Evolutionary conservation across 2,797 vertebrate species (phyloP), one percentile per base, ranked within the genome.

Genomic region (Leontocebus nigricollis): DNA sequence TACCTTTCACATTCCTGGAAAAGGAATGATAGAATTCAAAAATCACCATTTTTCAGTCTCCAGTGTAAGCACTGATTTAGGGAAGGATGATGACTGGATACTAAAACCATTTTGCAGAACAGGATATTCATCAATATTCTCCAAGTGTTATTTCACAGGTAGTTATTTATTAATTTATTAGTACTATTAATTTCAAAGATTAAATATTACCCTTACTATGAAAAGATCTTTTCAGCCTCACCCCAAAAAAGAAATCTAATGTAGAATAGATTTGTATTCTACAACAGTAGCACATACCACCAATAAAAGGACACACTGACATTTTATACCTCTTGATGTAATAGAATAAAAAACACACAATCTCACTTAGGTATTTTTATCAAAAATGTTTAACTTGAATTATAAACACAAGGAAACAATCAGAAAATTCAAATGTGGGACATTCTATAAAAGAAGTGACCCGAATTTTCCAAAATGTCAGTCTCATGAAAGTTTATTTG

Each of bases 311-410:
- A 52, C 52, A 80, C 80, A 80, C 4, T n/a, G 52, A 73, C 82
- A 92, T 76, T 61, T 52, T 81, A 55, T 33, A 57, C 12, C 86
- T 82, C 55, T 86, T 75, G 30, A 75, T 64, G 17, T 52, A 95
- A 87, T 36, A 82, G 44, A 79, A 61, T 30, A 91, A 52, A 44
- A 91, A 73, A 12, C 55, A 86, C 52, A 52, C 67, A 70, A 24
- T 9, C 52, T 75, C 44, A 87, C 24, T 36, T 87, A 5, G 36
- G 9, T 52, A 46, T 64, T 30, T 3, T 15, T 44, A 17, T 36
- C 55, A 82, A 64, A 91, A 92, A 75, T 75, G 61, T 87, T 81
- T 92, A 92, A 64, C 55, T 36, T 81, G 83, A 75, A 75, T 64
- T 50, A 30, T 64, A 81, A 75, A n/a, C 55, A 24, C 27, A 33